A percentile compares a stretch with the other conserved stretches of the same genome.
phyloP scores from a whole-genome alignment of 2,888 invertebrate species.

The Eristalis intricaria region DNA sequence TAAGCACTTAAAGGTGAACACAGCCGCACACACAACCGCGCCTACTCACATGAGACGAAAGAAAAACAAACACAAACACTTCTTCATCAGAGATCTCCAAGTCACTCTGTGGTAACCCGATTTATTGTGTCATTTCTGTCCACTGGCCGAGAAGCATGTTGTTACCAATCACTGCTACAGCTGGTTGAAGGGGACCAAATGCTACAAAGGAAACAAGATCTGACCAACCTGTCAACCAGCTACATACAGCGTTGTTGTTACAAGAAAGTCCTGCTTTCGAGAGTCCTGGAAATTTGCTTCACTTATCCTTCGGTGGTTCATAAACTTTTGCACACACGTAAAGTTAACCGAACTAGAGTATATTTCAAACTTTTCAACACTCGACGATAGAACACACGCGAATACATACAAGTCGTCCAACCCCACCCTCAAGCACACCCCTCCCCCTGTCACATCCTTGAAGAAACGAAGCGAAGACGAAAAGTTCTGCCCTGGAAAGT shows the following conservation, averaged over 20 bases:
- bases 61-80: conserved; percentile 13
- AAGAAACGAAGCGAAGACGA: conserved; percentile 8
- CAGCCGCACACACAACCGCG: not conserved
- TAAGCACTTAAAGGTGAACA: not conserved
- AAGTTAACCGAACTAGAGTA: conserved; percentile 13
- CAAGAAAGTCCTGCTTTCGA: not conserved
- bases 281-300: conserved; percentile 18
- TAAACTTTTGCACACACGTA: conserved; percentile 31
- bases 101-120: conserved; percentile 30
- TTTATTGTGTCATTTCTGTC: conserved; percentile 61
- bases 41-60: not conserved
- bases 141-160: conserved; percentile 73
- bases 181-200: conserved; percentile 91
- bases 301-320: conserved; percentile 8
- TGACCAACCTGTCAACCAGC: conserved; percentile 88
- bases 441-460: conserved; percentile 14
- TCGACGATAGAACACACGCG: not conserved
- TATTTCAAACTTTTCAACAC: conserved; percentile 40
- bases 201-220: conserved; percentile 82
- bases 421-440: no score
- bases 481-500: conserved; percentile 10
- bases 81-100: conserved; percentile 4
- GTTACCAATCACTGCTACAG: conserved; percentile 84
- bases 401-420: not conserved
- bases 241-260: conserved; percentile 83